A percentile compares a stretch with the other conserved stretches of the same genome.
phyloP scores from a whole-genome alignment of 2,797 vertebrate genomes.

The Galagoides demidoff region DNA sequence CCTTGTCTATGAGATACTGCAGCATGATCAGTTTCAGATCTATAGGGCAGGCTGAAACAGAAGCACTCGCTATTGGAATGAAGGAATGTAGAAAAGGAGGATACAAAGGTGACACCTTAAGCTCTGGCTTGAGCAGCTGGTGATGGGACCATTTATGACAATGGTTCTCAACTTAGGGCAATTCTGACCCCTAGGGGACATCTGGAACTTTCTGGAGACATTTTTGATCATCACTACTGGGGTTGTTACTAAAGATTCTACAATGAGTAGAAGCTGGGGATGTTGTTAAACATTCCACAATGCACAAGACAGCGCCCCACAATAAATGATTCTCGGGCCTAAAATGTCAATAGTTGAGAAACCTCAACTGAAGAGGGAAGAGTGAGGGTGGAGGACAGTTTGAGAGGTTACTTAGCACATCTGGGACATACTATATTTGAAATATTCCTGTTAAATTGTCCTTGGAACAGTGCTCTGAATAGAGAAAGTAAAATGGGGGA shows the following conservation, averaged over 20 bases:
- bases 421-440: constrained; percentile 55
- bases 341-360: neutral
- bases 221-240: neutral
- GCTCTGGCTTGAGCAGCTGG: neutral
- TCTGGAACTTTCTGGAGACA: neutral
- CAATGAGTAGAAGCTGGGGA: neutral
- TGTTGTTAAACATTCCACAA: neutral
- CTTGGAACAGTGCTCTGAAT: constrained; percentile 48
- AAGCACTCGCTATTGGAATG: neutral
- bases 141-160: neutral
- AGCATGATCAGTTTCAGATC: neutral
- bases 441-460: constrained; percentile 56
- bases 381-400: neutral
- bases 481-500: neutral
- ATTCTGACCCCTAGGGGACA: neutral
- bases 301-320: neutral
- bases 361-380: neutral
- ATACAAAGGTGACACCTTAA: neutral
- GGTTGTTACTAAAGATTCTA: neutral
- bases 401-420: neutral
- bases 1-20: neutral
- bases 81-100: neutral
- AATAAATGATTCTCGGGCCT: neutral
- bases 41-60: neutral
- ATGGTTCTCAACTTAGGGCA: neutral